These are phyloP conservation scores for Rallus limicola DNA, from an alignment of 2,113 vertebrate species.

Conservation along the genomic window DNA sequence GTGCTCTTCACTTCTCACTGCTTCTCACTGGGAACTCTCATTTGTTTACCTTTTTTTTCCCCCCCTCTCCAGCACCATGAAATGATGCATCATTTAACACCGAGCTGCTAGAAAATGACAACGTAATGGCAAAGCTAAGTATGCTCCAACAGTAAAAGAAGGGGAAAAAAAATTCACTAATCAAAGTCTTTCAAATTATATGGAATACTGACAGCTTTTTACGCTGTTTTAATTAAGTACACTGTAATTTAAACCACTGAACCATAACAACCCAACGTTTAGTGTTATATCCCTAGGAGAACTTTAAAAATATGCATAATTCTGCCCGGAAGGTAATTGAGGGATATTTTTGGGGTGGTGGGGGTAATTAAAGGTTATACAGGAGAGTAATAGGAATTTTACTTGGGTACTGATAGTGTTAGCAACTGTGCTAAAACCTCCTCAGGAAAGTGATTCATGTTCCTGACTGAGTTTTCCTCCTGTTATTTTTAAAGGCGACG, in stretches of 20 bases:
- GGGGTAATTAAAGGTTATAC: slow-evolving; percentile 71
- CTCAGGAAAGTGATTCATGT: slow-evolving; percentile 26
- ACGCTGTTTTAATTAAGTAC: slow-evolving; percentile 74
- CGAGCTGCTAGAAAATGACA: not conserved
- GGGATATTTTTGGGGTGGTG: slow-evolving; percentile 70
- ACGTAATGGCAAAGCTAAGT: slow-evolving; percentile 19
- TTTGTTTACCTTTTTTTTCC: not conserved
- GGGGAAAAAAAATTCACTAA: slow-evolving; percentile 15
- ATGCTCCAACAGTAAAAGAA: not conserved
- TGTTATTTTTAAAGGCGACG: not conserved
- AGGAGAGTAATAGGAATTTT: slow-evolving; percentile 59
- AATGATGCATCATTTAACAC: not conserved
- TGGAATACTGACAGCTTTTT: slow-evolving; percentile 67
- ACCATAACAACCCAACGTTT: slow-evolving; percentile 68
- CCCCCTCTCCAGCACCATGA: not conserved
- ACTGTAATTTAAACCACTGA: slow-evolving; percentile 72
- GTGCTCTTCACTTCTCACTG: not conserved
- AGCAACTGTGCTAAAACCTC: slow-evolving; percentile 60
- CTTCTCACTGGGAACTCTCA: not conserved
- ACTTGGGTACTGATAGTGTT: slow-evolving; percentile 46
- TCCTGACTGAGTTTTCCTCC: not conserved
- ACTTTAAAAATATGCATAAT: slow-evolving; percentile 73
- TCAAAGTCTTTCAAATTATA: slow-evolving; percentile 55
- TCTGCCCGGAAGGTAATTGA: slow-evolving; percentile 64
- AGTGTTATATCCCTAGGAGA: slow-evolving; percentile 72